Conservation (phyloP, 1,140 invertebrate genomes). For the Eulimnadia texana region DNA sequence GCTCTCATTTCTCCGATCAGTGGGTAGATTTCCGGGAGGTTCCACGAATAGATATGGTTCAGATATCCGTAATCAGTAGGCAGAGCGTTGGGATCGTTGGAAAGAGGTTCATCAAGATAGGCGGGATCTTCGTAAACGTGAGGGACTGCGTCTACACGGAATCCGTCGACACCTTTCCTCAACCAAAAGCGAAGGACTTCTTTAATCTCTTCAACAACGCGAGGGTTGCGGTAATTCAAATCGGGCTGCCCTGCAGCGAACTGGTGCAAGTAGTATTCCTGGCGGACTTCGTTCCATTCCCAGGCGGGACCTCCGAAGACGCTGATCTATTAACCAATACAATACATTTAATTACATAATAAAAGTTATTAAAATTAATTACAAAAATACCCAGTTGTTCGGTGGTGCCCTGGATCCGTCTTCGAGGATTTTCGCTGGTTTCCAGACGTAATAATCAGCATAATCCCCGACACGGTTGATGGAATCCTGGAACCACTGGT, state of each 20-base stretch:
- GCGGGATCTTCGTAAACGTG: constrained; percentile 43
- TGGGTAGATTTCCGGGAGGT: constrained; percentile 39
- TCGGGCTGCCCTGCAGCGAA: constrained; percentile 56
- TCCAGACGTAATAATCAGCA: constrained; percentile 38
- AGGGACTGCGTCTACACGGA: constrained; percentile 49
- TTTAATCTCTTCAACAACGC: constrained; percentile 47
- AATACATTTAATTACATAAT: no score
- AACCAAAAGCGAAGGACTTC: constrained; percentile 60
- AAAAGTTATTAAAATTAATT: no score
- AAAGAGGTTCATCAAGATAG: constrained; percentile 41
- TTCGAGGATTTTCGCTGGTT: constrained; percentile 21
- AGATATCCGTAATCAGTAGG: constrained; percentile 40
- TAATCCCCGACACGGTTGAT: constrained; percentile 35
- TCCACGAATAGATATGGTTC: constrained; percentile 44
- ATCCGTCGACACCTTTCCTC: constrained; percentile 56
- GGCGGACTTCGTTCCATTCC: constrained; percentile 45
- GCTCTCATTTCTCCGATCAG: constrained; percentile 33
- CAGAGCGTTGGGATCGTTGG: constrained; percentile 25
- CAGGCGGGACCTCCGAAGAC: constrained; percentile 54
- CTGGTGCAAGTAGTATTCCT: constrained; percentile 60
- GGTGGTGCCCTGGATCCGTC: constrained; percentile 26
- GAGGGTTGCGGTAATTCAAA: constrained; percentile 49
- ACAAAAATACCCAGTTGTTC: constrained; percentile 47
- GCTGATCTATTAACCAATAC: constrained; percentile 43
- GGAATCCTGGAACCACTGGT: constrained; percentile 61